phyloP scores from a whole-genome alignment of 2,888 invertebrate genomes.

The Acanthopleura granulata region DNA sequence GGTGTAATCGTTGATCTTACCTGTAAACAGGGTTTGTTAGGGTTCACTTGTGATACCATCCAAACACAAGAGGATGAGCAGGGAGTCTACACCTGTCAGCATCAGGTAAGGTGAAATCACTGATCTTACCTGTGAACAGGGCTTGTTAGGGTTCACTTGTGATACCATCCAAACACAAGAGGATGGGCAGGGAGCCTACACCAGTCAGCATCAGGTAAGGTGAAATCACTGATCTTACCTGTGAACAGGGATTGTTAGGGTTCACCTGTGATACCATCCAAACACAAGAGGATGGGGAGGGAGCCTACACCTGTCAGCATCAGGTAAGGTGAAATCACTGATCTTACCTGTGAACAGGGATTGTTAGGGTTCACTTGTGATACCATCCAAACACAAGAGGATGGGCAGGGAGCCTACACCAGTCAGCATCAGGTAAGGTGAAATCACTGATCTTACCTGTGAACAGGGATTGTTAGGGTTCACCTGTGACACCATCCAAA shows the following conservation, averaged over 20 bases:
- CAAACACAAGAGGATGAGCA: conserved; percentile 59
- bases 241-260: too few relatives aligned
- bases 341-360: too few relatives aligned
- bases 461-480: too few relatives aligned
- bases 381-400: conserved; percentile 60
- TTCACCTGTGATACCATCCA: conserved; percentile 50
- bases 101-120: conserved; percentile 47
- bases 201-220: conserved; percentile 62
- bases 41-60: conserved; percentile 46
- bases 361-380: conserved; percentile 24
- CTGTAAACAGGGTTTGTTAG: too few relatives aligned
- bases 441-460: too few relatives aligned
- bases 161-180: conserved; percentile 62
- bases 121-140: too few relatives aligned
- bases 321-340: conserved; percentile 41
- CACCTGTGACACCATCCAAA: too few relatives aligned
- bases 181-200: conserved; percentile 61
- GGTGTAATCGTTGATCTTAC: conserved; percentile 21
- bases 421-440: conserved; percentile 58
- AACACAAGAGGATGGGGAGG: conserved; percentile 57
- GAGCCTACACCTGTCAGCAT: conserved; percentile 63
- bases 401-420: conserved; percentile 62
- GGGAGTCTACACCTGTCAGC: conserved; percentile 62
- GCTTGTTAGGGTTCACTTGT: conserved; percentile 35
- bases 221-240: too few relatives aligned